Evolutionary conservation across 2,113 vertebrate genomes (phyloP).

Genomic region (Micronisus gabar): DNA sequence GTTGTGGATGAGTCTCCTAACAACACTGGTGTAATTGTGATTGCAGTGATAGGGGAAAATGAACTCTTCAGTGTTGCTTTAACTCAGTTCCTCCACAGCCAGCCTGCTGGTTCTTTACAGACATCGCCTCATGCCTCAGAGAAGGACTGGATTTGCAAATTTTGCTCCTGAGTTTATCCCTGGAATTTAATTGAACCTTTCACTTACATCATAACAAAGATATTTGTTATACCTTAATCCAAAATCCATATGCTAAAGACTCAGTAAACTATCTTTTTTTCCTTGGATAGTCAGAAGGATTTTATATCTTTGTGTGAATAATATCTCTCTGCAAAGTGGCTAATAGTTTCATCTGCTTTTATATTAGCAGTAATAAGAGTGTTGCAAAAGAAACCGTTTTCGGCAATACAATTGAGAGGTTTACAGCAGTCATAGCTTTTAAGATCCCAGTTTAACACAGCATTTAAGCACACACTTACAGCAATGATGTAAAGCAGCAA

Average conservation of each 20-base stretch:
- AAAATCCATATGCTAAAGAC: constrained; percentile 62
- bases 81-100: background rate
- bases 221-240: constrained; percentile 65
- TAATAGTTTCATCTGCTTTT: constrained; percentile 48
- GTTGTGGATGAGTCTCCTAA: constrained; percentile 14
- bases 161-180: constrained; percentile 51
- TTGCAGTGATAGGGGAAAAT: constrained; percentile 31
- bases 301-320: constrained; percentile 48
- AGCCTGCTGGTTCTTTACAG: background rate
- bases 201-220: constrained; percentile 64
- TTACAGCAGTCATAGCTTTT: constrained; percentile 28
- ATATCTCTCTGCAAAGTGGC: constrained; percentile 38
- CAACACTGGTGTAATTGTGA: constrained; percentile 31
- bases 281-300: constrained; percentile 23
- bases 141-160: constrained; percentile 57
- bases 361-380: constrained; percentile 12
- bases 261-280: constrained; percentile 13
- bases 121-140: background rate
- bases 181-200: constrained; percentile 62
- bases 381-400: constrained; percentile 2
- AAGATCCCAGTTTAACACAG: background rate
- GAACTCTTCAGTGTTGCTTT: constrained; percentile 16
- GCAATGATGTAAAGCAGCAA: background rate
- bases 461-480: background rate
- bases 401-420: background rate